Evolutionary conservation across 2,797 vertebrate species (phyloP).

Genomic region (Cephalopachus bancanus): DNA sequence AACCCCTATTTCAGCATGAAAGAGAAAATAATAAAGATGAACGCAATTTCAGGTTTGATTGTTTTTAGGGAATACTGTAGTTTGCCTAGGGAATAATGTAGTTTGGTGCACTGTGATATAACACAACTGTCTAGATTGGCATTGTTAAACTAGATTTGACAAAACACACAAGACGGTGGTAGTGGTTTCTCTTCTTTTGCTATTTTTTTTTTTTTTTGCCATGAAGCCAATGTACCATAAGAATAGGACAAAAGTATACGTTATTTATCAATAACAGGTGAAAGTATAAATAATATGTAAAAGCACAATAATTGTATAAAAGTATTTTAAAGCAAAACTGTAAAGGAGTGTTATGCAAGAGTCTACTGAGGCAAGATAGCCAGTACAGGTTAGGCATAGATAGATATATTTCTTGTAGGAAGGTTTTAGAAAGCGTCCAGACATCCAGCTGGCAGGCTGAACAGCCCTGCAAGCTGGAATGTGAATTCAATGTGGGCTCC

Average conservation of each 20-base stretch:
- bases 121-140: constrained; percentile 74
- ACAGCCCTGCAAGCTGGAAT: no score
- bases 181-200: constrained; percentile 31
- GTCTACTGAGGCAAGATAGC: neutral
- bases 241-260: constrained; percentile 32
- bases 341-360: neutral
- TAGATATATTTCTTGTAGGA: no score
- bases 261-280: constrained; percentile 36
- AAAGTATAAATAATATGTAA: neutral
- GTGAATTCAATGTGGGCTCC: no score
- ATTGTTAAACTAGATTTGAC: constrained; percentile 75
- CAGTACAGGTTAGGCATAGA: no score
- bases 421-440: no score
- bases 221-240: constrained; percentile 47
- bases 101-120: constrained; percentile 59
- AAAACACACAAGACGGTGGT: constrained; percentile 51
- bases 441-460: no score
- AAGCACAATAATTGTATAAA: constrained; percentile 39
- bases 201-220: constrained; percentile 55
- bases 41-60: constrained; percentile 31
- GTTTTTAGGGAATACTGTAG: constrained; percentile 40
- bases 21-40: constrained; percentile 43
- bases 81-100: neutral
- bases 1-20: neutral
- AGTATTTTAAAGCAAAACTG: neutral